A percentile compares a stretch with the other conserved stretches of the same genome.
Evolutionary conservation across 1,140 invertebrate species (phyloP).

Genomic region (Hyposmocoma kahamanoa): DNA sequence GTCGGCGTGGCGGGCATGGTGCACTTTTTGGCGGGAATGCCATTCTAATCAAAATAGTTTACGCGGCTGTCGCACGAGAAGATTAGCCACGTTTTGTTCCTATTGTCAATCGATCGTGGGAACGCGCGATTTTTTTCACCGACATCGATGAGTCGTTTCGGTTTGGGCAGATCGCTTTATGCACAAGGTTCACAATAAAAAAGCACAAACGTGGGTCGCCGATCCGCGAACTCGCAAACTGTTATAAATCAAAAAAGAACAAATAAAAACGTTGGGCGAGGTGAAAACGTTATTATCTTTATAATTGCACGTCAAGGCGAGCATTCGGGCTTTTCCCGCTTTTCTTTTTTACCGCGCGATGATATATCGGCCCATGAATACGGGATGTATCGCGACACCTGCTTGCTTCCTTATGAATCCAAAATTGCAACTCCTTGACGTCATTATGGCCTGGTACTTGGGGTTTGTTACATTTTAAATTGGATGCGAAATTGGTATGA

Average conservation of each 20-base stretch:
- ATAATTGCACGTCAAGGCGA: conserved; percentile 66
- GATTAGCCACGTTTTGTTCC: conserved; percentile 1
- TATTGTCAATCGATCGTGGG: conserved; percentile 39
- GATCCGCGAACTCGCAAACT: conserved; percentile 20
- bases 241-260: conserved; percentile 59
- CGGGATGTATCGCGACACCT: conserved; percentile 56
- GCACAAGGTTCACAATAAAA: not conserved
- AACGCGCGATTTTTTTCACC: conserved; percentile 27
- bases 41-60: conserved; percentile 73
- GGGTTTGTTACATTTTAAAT: conserved; percentile 19
- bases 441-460: conserved; percentile 26
- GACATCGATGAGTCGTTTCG: conserved; percentile 14
- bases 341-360: conserved; percentile 24
- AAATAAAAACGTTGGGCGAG: conserved; percentile 56
- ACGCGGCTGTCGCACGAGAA: conserved; percentile 37
- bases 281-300: conserved; percentile 70
- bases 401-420: conserved; percentile 49
- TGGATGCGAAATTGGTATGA: conserved; percentile 17
- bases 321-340: not conserved
- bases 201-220: not conserved
- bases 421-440: conserved; percentile 33
- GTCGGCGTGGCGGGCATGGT: conserved; percentile 36
- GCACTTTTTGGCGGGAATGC: conserved; percentile 38
- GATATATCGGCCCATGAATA: conserved; percentile 67
- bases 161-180: not conserved